These are phyloP conservation scores for Callimico goeldii DNA, from an alignment of 2,797 vertebrate genomes.

Conservation along the genomic window DNA sequence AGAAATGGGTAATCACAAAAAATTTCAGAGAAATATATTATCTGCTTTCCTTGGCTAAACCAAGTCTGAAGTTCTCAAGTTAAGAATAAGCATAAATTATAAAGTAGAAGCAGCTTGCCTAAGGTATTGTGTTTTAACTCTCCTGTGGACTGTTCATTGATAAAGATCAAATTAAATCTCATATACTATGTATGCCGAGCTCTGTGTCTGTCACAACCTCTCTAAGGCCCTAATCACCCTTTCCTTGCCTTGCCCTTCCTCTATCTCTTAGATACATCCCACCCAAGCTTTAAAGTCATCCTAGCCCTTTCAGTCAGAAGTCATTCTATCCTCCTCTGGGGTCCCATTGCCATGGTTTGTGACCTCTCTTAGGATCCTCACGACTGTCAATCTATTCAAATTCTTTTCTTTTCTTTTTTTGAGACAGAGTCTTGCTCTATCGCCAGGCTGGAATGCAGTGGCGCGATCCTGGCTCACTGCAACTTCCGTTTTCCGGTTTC, in stretches of 20 bases:
- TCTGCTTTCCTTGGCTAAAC: not conserved
- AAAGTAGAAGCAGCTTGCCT: not conserved
- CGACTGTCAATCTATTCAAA: not conserved
- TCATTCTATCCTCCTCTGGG: not conserved
- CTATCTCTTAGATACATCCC: not conserved
- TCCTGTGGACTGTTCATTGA: not conserved
- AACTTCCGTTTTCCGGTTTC: no score
- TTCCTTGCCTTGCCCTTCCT: not conserved
- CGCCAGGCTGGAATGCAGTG: no score
- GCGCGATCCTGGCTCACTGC: no score
- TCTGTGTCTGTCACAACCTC: not conserved
- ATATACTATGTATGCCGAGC: not conserved
- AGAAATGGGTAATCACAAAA: not conserved
- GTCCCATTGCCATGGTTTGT: not conserved
- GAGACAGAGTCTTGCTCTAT: no score
- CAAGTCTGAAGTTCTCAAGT: not conserved
- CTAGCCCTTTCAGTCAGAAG: not conserved
- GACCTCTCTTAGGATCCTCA: not conserved
- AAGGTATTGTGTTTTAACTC: not conserved
- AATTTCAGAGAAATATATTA: not conserved
- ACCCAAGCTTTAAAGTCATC: not conserved
- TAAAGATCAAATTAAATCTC: not conserved
- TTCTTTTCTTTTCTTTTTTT: not conserved
- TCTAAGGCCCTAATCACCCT: not conserved
- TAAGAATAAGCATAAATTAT: slow-evolving; percentile 40